Conservation (phyloP, 35 echinoderm and acorn worm species). For the Heliocidaris tuberculata region DNA sequence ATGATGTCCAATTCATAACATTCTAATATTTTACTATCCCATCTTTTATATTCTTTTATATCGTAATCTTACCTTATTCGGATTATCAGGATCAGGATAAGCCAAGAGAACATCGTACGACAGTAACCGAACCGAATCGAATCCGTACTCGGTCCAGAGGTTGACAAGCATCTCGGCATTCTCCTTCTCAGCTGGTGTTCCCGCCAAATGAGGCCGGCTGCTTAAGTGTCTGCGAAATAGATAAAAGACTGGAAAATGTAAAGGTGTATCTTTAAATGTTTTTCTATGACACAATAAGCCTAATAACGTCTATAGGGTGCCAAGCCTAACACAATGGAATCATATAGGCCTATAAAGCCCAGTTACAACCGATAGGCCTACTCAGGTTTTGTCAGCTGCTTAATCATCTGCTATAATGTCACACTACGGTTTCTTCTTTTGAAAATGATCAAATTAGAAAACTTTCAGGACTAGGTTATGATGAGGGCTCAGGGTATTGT, state of each 20-base stretch:
- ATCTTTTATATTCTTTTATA: too few species aligned
- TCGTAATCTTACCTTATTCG: constrained; percentile 66
- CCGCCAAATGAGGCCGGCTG: constrained; percentile 50
- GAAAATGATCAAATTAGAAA: too few species aligned
- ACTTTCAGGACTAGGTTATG: too few species aligned
- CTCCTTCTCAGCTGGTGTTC: constrained; percentile 40
- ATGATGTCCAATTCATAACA: too few species aligned
- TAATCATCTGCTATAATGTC: too few species aligned
- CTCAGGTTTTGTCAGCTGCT: background rate
- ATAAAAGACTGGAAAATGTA: background rate
- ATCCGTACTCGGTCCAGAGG: constrained; percentile 65
- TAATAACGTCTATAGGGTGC: background rate
- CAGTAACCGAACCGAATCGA: constrained; percentile 71
- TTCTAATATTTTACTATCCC: too few species aligned
- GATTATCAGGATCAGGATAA: constrained; percentile 70
- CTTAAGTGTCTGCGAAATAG: constrained; percentile 41
- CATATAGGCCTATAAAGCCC: background rate
- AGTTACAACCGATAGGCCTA: background rate
- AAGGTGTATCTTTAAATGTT: background rate
- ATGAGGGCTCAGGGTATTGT: too few species aligned
- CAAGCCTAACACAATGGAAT: background rate
- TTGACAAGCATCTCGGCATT: constrained; percentile 73
- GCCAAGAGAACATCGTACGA: constrained; percentile 76
- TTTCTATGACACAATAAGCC: background rate
- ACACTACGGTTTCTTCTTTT: too few species aligned